Evolutionary conservation across 2,888 invertebrate genomes (phyloP).

Genomic region (Abrostola tripartita): DNA sequence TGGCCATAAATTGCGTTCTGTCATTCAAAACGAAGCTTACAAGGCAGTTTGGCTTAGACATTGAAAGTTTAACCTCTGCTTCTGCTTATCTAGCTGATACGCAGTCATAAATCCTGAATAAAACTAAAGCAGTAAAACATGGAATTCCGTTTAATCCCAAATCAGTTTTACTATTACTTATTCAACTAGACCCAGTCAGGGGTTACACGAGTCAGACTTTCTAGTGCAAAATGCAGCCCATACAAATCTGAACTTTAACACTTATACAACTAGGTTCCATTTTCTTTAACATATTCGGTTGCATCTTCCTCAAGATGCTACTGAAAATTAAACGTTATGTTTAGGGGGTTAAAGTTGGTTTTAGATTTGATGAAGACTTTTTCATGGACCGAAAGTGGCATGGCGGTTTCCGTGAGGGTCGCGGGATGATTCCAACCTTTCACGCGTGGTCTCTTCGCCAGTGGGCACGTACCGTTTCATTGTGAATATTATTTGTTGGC

Average conservation of each 20-base stretch:
- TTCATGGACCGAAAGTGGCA: conserved; percentile 53
- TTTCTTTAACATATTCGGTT: conserved; percentile 50
- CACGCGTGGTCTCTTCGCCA: conserved; percentile 81
- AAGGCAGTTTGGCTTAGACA: no score
- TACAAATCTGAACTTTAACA: conserved; percentile 56
- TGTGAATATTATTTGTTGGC: conserved; percentile 39
- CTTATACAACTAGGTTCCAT: conserved; percentile 59
- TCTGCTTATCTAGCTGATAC: conserved; percentile 15
- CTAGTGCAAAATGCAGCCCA: conserved; percentile 61
- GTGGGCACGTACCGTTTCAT: conserved; percentile 66
- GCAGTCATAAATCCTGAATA: conserved; percentile 34
- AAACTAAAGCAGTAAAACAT: conserved; percentile 48
- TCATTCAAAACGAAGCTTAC: no score
- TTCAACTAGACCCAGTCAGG: conserved; percentile 69
- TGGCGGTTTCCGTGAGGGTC: conserved; percentile 82
- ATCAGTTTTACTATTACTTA: conserved; percentile 71
- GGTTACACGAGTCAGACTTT: conserved; percentile 70
- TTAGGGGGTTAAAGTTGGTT: conserved; percentile 17
- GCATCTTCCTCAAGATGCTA: conserved; percentile 20
- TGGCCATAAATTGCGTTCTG: no score
- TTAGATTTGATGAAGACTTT: conserved; percentile 30
- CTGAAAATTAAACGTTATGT: conserved; percentile 29
- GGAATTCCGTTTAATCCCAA: conserved; percentile 58
- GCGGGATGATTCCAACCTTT: conserved; percentile 88
- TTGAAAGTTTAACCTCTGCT: background rate